Evolutionary conservation across 2,888 invertebrate genomes (phyloP), one percentile per base, ranked within the genome.

Genomic region (Heliconius ismenius): DNA sequence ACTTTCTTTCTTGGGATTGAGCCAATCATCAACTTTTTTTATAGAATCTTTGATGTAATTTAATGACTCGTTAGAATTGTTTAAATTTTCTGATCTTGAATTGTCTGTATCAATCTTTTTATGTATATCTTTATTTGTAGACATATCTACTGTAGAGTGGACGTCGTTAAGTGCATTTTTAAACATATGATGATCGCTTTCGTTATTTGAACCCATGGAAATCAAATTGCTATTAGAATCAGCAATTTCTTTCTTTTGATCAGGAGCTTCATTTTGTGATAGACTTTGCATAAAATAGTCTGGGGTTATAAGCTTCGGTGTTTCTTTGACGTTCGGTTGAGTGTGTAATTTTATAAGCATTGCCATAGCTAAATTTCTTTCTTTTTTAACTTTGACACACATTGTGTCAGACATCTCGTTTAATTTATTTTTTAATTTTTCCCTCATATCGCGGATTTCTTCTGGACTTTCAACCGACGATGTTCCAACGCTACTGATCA

Each of bases 351-450:
- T 88, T 6, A 92, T 77, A 3, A 92, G 81, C 13, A 88, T 83
- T 1, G 88, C 86, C 3, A 92, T 90, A 0, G 92, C 92, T 0
- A 88, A 83, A 77, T 92, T 91, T 60, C 86, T 87, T 72, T 87
- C 84, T 18, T 82, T 85, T 73, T 86, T 88, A 0, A 80, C 72
- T 78, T 84, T 83, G 11, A 83, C 81, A 24, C 86, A 83, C 54
- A 85, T 83, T 0, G 81, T 78, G 49, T 86, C 84, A 0, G 85
- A 79, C 0, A 84, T 82, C 4, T 82, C 80, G n/a, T 78, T 86
- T 49, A 91, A 89, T 82, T 86, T 85, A 1, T 79, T 83, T 79
- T 84, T 87, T 0, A 91, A 78, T 72, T 84, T 81, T 0, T 82
- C 81, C 15, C 81, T 84, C 43, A 87, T 78, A 63, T 82, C 72